phyloP scores from a whole-genome alignment of 1,140 invertebrate species.

The Cydia fagiglandana region DNA sequence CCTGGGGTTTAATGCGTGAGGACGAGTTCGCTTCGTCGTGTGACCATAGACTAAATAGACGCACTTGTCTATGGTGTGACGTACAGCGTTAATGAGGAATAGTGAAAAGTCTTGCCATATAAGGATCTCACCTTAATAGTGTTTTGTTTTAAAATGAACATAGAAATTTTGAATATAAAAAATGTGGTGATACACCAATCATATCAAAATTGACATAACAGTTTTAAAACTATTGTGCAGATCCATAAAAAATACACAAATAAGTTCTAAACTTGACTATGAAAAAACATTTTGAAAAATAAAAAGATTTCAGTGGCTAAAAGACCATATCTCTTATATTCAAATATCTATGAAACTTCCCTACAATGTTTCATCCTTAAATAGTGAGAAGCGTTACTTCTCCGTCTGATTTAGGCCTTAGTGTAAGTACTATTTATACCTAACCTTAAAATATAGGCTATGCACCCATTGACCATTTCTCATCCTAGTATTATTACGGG shows the following conservation, averaged over 20 bases:
- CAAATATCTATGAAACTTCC: neutral
- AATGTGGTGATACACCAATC: neutral
- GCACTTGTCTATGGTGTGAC: no score
- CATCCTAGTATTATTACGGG: slow-evolving; percentile 43
- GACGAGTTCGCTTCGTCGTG: neutral
- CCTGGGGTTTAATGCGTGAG: slow-evolving; percentile 68
- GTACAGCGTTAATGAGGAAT: neutral
- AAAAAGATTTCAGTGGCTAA: no score
- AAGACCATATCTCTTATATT: neutral
- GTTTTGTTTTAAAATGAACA: neutral
- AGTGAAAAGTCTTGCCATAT: slow-evolving; percentile 13
- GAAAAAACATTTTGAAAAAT: no score
- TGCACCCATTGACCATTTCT: slow-evolving; percentile 44
- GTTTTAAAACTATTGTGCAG: no score
- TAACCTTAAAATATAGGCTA: slow-evolving; percentile 44
- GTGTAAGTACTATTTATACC: slow-evolving; percentile 39
- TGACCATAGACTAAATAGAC: no score
- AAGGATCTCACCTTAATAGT: slow-evolving; percentile 12
- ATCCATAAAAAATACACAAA: no score
- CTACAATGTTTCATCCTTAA: neutral
- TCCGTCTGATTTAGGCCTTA: slow-evolving; percentile 30
- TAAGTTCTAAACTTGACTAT: no score
- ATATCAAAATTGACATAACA: no score
- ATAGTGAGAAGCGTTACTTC: slow-evolving; percentile 5
- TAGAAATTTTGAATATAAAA: neutral